phyloP scores from a whole-genome alignment of 2,113 vertebrate genomes.

The Lasiurus borealis region DNA sequence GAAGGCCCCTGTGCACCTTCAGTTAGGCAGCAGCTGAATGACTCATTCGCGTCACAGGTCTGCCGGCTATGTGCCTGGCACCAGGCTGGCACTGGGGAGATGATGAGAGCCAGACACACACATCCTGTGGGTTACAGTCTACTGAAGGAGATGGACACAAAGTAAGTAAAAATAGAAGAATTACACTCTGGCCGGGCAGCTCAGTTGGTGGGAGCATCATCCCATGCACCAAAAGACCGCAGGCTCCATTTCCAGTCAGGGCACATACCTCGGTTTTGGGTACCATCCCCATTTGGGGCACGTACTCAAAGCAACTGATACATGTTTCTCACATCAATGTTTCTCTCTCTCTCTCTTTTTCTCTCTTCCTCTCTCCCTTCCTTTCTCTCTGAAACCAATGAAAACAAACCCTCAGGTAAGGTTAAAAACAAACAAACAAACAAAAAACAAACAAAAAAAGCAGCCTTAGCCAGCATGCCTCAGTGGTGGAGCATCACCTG shows the following conservation, averaged over 20 bases:
- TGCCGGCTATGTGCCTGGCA: not conserved
- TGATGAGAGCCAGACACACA: not conserved
- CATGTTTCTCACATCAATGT: not conserved
- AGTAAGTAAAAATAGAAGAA: not conserved
- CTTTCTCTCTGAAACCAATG: too few species aligned
- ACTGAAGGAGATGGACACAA: not conserved
- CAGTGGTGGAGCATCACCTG: too few species aligned
- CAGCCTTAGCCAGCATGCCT: too few species aligned
- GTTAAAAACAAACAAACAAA: too few species aligned
- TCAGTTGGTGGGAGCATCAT: not conserved
- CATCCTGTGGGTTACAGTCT: not conserved
- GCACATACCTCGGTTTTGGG: not conserved
- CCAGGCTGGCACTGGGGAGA: not conserved
- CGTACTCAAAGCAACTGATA: not conserved
- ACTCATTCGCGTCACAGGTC: too few species aligned
- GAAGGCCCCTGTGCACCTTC: not conserved
- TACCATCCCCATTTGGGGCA: too few species aligned
- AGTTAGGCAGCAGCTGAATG: not conserved
- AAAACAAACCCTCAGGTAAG: too few species aligned
- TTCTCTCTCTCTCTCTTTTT: too few species aligned
- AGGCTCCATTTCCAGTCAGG: not conserved
- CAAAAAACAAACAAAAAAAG: too few species aligned
- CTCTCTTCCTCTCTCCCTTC: too few species aligned
- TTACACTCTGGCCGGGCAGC: not conserved
- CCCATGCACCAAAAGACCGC: not conserved